Evolutionary conservation across 2,797 vertebrate genomes (phyloP), one percentile per base, ranked within the genome.

Genomic region (Sorex maritimensis): DNA sequence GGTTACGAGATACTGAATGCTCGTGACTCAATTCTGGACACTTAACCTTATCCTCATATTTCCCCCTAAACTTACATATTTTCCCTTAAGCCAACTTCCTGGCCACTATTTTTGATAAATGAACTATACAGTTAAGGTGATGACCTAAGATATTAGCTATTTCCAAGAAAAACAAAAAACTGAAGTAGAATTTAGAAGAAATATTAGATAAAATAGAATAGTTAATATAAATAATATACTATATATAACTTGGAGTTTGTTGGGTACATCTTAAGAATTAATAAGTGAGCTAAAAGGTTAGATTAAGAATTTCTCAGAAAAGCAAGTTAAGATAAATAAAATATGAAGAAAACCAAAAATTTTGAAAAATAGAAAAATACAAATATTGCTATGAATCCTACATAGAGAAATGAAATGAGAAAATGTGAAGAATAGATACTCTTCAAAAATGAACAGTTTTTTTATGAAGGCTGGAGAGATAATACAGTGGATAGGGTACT

Each of bases 261-360:
- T 28, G 2, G 9, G n/a, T 55, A 34, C 2, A 80, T 2, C 34
- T 55, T 14, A 14, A 55, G 12, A 55, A 14, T 55, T 73, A 90
- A 72, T 78, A 68, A 95, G 15, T 86, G n/a, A 90, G 19, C 61
- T 41, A 80, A 52, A 86, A 72, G 69, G 52, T 83, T 6, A 77
- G 28, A 78, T 77, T 44, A 44, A 44, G 41, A 93, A 90, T 6
- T 63, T 15, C 65, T n/a, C 86, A 23, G 52, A 90, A n/a, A 6
- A 72, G 11, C 9, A 84, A 14, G n/a, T 65, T 58, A 80, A 17
- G 77, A 78, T 46, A 55, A 85, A 90, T 52, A 78, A 88, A 85
- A 69, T 21, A 13, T 19, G 30, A 55, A 58, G 69, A 69, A 74
- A 95, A 6, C 6, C 52, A 77, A 81, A 80, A 81, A 9, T 52